Conservation (phyloP, 2,888 invertebrate genomes). For the Hydropsyche betteni region DNA sequence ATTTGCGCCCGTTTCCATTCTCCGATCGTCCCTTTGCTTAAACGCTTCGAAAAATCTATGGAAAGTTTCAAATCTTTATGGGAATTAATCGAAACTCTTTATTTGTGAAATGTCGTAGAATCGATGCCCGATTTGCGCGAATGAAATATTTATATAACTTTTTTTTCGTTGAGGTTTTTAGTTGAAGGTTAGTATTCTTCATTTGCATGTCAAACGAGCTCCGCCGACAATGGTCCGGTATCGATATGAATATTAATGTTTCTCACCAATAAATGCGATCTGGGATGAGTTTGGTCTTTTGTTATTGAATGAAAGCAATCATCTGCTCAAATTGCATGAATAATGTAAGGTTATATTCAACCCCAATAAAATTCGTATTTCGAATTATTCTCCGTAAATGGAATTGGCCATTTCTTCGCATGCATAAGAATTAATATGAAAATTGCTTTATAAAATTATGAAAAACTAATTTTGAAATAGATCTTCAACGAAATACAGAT, state of each 20-base stretch:
- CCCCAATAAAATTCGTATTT: no score
- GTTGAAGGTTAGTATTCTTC: neutral
- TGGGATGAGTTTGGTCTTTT: neutral
- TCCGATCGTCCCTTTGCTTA: neutral
- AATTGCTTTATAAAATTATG: no score
- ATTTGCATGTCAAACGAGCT: slow-evolving; percentile 16
- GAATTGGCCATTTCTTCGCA: no score
- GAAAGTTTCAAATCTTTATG: no score
- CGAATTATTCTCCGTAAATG: no score
- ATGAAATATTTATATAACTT: no score
- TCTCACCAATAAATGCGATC: slow-evolving; percentile 10
- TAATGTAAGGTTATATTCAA: neutral
- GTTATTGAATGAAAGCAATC: slow-evolving; percentile 21
- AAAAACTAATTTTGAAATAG: no score
- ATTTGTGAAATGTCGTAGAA: no score
- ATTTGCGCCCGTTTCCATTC: neutral
- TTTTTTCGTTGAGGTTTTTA: neutral
- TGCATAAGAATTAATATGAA: no score
- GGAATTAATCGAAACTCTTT: no score
- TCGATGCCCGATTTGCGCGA: no score
- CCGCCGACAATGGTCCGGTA: neutral
- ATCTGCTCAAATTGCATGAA: slow-evolving; percentile 15
- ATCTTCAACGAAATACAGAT: no score
- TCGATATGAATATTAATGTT: slow-evolving; percentile 28
- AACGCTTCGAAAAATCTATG: neutral